Evolutionary conservation across 30 jellyfish, hydroid and myxozoan genomes (phyloP), one percentile per base, ranked within the genome.

Genomic region (Nemopilema nomurai): DNA sequence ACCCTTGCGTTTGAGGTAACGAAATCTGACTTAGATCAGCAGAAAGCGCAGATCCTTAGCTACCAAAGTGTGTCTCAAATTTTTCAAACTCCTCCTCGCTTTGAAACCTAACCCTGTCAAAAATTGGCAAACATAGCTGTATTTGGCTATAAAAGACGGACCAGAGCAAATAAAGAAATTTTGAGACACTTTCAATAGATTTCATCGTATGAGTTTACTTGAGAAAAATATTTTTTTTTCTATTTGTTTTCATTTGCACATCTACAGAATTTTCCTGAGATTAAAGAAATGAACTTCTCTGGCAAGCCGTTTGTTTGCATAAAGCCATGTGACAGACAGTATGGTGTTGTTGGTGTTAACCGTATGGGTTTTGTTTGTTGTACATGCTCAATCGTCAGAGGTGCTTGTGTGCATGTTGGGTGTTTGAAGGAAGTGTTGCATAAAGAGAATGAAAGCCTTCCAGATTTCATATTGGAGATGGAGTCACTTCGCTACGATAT

Each of bases 311-410:
- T 52, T 1, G 28, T 77, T n/a, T 51, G 23, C 63, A n/a, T 50
- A 23, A 18, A 52, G 52, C 62, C 8, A n/a, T n/a, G n/a, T n/a
- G n/a, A n/a, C n/a, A n/a, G n/a, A n/a, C n/a, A 57, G 25, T 28
- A 77, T 77, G 87, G 62, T 62, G 77, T 77, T 27, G 78, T 77
- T 52, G 87, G 87, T 16, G 62, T 77, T 62, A 74, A 77, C 67
- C 70, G 87, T 50, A 62, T 50, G 26, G 64, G 65, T 52, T 77
- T 20, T 77, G 71, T 50, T 24, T 77, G 87, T 62, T 49, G 53
- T 77, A 23, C 16, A 23, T 57, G 87, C 76, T 28, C 77, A 27
- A 30, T 77, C 49, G 74, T 22, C 49, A 41, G 67, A 27, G 66
- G 53, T 62, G 62, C 87, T 18, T 77, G 87, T 57, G 27, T 33